Base-by-base conservation (phyloP, 2,113 vertebrate species). In the Phylloscopus trochilus region DNA sequence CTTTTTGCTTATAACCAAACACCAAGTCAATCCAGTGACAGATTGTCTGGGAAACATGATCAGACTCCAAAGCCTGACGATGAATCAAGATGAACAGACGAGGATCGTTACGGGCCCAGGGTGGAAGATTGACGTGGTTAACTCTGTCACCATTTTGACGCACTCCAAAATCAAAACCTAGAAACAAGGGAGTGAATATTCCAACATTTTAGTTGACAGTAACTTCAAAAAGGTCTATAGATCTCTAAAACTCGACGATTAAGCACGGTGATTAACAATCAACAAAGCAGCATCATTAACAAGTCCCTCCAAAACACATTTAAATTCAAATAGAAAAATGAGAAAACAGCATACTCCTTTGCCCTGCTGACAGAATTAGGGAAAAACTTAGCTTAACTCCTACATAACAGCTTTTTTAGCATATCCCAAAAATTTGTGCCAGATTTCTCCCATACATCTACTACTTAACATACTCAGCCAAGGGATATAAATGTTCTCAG, bases 21-120 rank as follows among this genome's bases (percentile, higher is more conserved):
- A 99, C 99, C 91, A 99, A 95, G 97, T 99, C 99, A 75, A 99
- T 99, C 99, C 99, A 99, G 94, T 99, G 98, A 95, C 99, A 99
- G 89, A 99, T 98, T 7, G 98, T 99, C 97, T 99, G 99, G 56
- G 99, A 99, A 81, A 99, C 99, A 15, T 99, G 98, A 63, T 99
- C 99, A 19, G 99, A 99, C 94, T 99, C 99, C 44, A 99, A 98
- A 22, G 99, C 99, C 96, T 99, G 99, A 43, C 99, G 98, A 92
- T 99, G 99, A 92, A 99, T 99, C 89, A 99, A 96, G 96, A 99
- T 98, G 94, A 99, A 99, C 7, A 99, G 98, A 6, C 99, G 98
- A 13, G 99, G 99, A 95, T 99, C 99, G 2, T 99, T 99, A 18
- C 99, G 98, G 64, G 99, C 99, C 99, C 99, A 99, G 1, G 98